Conservation (phyloP, 2,888 invertebrate species). For the Drosophila prolongata region DNA sequence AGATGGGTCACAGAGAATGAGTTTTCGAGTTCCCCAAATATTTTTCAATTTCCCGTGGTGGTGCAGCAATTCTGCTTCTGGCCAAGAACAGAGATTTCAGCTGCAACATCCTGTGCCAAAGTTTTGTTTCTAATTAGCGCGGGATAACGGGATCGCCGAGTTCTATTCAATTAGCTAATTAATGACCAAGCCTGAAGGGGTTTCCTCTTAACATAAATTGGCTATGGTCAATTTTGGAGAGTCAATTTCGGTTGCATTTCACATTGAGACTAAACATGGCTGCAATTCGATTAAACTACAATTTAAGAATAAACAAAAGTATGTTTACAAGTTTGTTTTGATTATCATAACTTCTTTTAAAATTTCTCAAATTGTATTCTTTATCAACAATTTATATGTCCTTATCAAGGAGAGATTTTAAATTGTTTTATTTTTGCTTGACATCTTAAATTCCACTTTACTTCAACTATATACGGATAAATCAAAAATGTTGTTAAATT, state of each 20-base stretch:
- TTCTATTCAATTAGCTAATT: constrained; percentile 43
- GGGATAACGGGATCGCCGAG: constrained; percentile 23
- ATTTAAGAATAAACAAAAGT: background rate
- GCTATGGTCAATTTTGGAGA: constrained; percentile 1
- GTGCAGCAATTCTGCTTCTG: constrained; percentile 2
- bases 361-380: background rate
- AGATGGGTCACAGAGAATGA: background rate
- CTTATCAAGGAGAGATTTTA: background rate
- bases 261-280: background rate
- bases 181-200: constrained; percentile 8
- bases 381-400: background rate
- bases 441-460: constrained; percentile 45
- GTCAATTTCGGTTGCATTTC: constrained; percentile 8
- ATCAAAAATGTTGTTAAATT: constrained; percentile 4
- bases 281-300: background rate
- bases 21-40: background rate
- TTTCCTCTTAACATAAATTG: constrained; percentile 13
- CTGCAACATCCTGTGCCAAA: constrained; percentile 19
- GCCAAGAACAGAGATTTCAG: constrained; percentile 5
- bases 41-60: background rate
- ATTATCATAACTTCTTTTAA: background rate
- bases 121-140: constrained; percentile 26
- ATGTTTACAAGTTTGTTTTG: too few relatives aligned
- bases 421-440: constrained; percentile 14
- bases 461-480: constrained; percentile 45